These are phyloP conservation scores for Notarius lentiginosus DNA, from an alignment of 2,113 vertebrate genomes.

Conservation along the genomic window DNA sequence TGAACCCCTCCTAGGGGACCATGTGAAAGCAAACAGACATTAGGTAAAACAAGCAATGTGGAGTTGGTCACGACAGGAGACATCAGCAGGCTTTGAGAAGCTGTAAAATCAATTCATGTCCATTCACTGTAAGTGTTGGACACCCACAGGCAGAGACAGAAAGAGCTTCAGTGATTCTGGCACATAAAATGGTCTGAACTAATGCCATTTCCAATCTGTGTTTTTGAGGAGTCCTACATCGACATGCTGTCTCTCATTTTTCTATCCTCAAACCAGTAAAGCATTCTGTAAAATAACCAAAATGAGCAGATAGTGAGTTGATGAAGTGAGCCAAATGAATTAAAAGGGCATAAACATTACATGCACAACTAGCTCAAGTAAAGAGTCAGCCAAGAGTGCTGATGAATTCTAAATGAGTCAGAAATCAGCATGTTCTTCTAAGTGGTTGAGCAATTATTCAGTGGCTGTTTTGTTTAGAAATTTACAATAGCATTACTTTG, in stretches of 20 bases:
- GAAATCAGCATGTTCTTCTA: constrained; percentile 8
- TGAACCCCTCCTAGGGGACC: constrained; percentile 13
- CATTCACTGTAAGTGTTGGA: constrained; percentile 30
- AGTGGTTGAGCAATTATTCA: not conserved
- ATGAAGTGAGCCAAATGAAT: constrained; percentile 35
- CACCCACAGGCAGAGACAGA: constrained; percentile 27
- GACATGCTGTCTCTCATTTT: not conserved
- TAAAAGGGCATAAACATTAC: constrained; percentile 35
- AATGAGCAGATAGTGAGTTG: not conserved
- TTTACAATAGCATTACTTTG: not conserved
- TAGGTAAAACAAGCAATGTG: constrained; percentile 33
- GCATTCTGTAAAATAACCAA: constrained; percentile 12
- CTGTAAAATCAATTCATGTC: constrained; percentile 24
- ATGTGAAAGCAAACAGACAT: constrained; percentile 35
- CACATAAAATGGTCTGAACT: constrained; percentile 21
- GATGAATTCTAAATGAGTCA: constrained; percentile 18
- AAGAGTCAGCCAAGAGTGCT: constrained; percentile 17
- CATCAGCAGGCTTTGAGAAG: constrained; percentile 19
- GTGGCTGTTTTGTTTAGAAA: not conserved
- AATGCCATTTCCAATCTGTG: constrained; percentile 24
- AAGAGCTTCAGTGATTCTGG: constrained; percentile 23
- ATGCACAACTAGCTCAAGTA: constrained; percentile 33
- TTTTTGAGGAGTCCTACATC: constrained; percentile 14
- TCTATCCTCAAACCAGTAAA: not conserved
- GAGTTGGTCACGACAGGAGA: constrained; percentile 35